These are phyloP conservation scores for Coronaproctus castanopsis DNA, from an alignment of 2,888 invertebrate genomes.

Conservation along the genomic window DNA sequence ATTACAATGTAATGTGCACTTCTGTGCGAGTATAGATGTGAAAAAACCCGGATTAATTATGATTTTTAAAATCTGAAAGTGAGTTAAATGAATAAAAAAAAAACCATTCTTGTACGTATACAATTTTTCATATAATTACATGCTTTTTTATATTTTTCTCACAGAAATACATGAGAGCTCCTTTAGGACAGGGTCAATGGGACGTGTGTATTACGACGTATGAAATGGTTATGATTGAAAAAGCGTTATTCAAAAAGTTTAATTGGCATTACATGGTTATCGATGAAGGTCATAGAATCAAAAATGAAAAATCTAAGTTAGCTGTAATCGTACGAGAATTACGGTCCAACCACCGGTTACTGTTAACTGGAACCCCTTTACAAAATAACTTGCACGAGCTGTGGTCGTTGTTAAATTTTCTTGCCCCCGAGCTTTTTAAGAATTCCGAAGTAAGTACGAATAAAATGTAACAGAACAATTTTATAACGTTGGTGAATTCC, in stretches of 20 bases:
- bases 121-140: neutral
- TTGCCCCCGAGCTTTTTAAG: constrained; percentile 93
- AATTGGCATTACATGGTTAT: constrained; percentile 98
- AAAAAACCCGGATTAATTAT: too few species aligned
- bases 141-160: neutral
- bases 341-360: constrained; percentile 80
- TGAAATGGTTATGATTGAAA: constrained; percentile 94
- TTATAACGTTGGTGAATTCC: neutral
- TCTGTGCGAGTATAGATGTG: too few species aligned
- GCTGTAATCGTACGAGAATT: constrained; percentile 91
- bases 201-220: constrained; percentile 96
- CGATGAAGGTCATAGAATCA: constrained; percentile 96
- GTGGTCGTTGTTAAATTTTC: constrained; percentile 91
- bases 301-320: constrained; percentile 95
- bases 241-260: constrained; percentile 90
- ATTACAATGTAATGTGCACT: too few species aligned
- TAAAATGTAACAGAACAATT: too few species aligned
- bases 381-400: constrained; percentile 97
- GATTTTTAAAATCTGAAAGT: too few species aligned
- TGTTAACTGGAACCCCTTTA: constrained; percentile 89
- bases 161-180: constrained; percentile 72
- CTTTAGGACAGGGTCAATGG: constrained; percentile 79
- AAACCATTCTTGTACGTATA: too few species aligned
- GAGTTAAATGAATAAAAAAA: too few species aligned
- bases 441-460: constrained; percentile 53